Evolutionary conservation across 2,113 vertebrate genomes (phyloP), one percentile per base, ranked within the genome.

Genomic region (Theristicus caerulescens): DNA sequence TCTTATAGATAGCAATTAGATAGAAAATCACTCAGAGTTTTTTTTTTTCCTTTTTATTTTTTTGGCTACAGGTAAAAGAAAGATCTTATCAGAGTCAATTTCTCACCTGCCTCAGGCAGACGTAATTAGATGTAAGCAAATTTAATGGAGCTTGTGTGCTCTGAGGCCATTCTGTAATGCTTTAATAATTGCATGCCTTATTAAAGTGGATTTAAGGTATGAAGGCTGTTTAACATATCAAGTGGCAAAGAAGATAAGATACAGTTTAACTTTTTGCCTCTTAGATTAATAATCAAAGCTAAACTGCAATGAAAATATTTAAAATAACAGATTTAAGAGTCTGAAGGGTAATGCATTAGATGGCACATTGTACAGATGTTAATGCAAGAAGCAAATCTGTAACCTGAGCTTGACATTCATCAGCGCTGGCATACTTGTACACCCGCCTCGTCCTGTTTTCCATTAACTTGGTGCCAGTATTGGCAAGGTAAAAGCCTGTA

Each of bases 121-220:
- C 66, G 81, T 99, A 99, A 99, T 99, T 99, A 99, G 97, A 98
- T 98, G 97, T 98, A 98, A 98, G 98, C 98, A 98, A 98, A 98
- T 98, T 98, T 98, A 99, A 98, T 98, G 98, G 98, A 96, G 90
- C 96, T 97, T 98, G 85, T 98, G 97, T 96, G 97, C 98, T 98
- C 85, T 69, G 44, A 96, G 98, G 98, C 84, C 96, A 98, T 98
- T 98, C 97, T 98, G 95, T 98, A 98, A 93, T 98, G 92, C 98
- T 98, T 97, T 96, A 98, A 96, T 99, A 99, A 99, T 99, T 99
- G 98, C 97, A 97, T 98, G 98, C 98, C 99, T 99, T 98, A 98
- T 98, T 98, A 98, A 98, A 98, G 98, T 98, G 98, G 97, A 98
- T 98, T 98, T 98, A 97, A 98, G 98, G 97, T 98, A 96, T 97